A percentile compares a stretch with the other conserved stretches of the same genome.
Conservation (phyloP, 2,888 invertebrate genomes). For the Dromius quadrimaculatus region DNA sequence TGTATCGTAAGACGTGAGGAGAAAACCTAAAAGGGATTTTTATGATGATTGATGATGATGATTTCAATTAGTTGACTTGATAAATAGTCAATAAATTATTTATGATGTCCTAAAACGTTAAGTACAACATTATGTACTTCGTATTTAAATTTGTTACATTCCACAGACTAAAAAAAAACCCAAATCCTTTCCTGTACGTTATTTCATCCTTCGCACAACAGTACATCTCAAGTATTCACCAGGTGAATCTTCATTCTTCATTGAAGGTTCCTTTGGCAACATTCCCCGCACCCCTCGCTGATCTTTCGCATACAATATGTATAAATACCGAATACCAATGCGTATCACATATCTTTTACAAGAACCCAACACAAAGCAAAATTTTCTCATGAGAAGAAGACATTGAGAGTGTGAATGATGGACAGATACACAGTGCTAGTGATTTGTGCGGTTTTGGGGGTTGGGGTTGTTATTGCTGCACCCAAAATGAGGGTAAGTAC, state of each 20-base stretch:
- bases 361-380: neutral
- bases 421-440: conserved; percentile 11
- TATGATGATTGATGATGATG: no score
- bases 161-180: neutral
- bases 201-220: conserved; percentile 18
- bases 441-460: conserved; percentile 1
- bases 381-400: neutral
- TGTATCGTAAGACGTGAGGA: no score
- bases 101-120: no score
- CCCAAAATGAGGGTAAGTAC: conserved; percentile 63
- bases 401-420: conserved; percentile 12
- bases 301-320: conserved; percentile 1
- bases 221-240: conserved; percentile 46
- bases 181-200: conserved; percentile 18
- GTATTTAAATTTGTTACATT: neutral
- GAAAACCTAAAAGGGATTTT: no score
- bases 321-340: conserved; percentile 49
- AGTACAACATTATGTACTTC: no score
- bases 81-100: no score
- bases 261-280: conserved; percentile 41
- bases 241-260: conserved; percentile 44
- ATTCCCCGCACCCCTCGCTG: conserved; percentile 7
- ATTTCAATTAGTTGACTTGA: no score
- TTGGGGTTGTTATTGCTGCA: conserved; percentile 60
- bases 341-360: conserved; percentile 37